Base-by-base conservation (phyloP, 2,888 invertebrate species). In the Pammene fasciana region DNA sequence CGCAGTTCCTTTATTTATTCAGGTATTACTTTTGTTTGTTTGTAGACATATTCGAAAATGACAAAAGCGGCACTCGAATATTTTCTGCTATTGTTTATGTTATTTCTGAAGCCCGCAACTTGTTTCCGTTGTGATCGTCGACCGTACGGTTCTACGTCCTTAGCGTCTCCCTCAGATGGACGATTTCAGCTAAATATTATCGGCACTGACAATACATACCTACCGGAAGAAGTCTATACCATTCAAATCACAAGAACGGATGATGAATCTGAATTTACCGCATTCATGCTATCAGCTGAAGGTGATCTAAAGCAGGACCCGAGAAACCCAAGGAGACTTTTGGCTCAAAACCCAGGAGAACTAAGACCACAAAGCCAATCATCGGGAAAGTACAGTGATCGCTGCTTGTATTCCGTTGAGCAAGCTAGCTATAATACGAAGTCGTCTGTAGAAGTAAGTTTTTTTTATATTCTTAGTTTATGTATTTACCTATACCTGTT, bases 231-330 rank as follows among this genome's bases (percentile, higher is more conserved):
- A 75, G 80, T 89, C 3, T 92, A 92, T 72, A 84, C 79, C 89
- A 90, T 91, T 5, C 82, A 85, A 82, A 78, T 92, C 73, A 77
- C 75, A 45, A 80, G 77, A 72, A 89, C 89, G 0, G 90, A 91
- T 55, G 86, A 78, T 0, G 79, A 76, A 18, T 90, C 91, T 0
- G 79, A 77, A 14, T 92, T 92, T 70, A 86, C 83, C 9, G 82
- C 80, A 0, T 92, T 91, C 75, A 86, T 91, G 82, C 87, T 92
- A 85, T 90, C 91, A 6, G 87, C 84, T 1, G 92, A 92, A 71
- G 91, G 90, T 1, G 90, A 90, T 36, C 73, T 79, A 8, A 87
- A 83, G 62, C 81, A 80, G 1, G 91, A 91, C 62, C 86, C 89
- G 0, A 80, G 79, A 13, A 91, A 90, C 68, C 87, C 89, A 0